Evolutionary conservation across 2,888 invertebrate genomes (phyloP).

Genomic region (Andrena dorsata): DNA sequence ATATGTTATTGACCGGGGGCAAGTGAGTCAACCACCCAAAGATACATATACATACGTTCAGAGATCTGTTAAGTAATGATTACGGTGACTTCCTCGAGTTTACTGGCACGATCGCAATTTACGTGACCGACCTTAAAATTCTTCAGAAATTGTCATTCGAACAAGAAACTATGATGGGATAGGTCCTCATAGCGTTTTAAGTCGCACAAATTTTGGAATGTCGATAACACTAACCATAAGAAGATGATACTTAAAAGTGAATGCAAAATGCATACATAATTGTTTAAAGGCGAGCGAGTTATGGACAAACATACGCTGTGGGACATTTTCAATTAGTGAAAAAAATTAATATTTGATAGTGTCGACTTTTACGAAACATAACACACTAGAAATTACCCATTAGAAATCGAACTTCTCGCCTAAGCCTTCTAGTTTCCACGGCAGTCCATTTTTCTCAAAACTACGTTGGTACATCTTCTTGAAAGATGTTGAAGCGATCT

Average conservation of each 20-base stretch:
- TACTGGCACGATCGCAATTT: slow-evolving; percentile 55
- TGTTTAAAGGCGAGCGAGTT: too few relatives aligned
- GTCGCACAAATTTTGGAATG: not conserved
- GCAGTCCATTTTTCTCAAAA: slow-evolving; percentile 28
- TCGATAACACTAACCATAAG: not conserved
- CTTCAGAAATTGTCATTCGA: slow-evolving; percentile 15
- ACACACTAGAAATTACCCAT: slow-evolving; percentile 34
- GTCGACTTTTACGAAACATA: slow-evolving; percentile 13
- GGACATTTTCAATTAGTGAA: too few relatives aligned
- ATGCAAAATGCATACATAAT: not conserved
- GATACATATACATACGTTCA: not conserved
- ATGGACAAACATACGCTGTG: too few relatives aligned
- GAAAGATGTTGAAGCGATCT: slow-evolving; percentile 47
- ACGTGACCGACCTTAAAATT: slow-evolving; percentile 59
- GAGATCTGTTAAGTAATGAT: slow-evolving; percentile 37
- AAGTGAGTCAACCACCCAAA: slow-evolving; percentile 35
- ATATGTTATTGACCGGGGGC: slow-evolving; percentile 37
- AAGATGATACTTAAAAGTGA: not conserved
- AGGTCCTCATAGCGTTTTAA: not conserved
- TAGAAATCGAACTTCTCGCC: slow-evolving; percentile 27
- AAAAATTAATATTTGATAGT: not conserved
- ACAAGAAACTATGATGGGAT: slow-evolving; percentile 16
- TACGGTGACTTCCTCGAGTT: slow-evolving; percentile 32
- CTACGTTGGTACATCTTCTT: slow-evolving; percentile 6
- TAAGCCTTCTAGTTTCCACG: slow-evolving; percentile 7